A percentile compares a stretch with the other conserved stretches of the same genome.
phyloP scores from a whole-genome alignment of 2,113 vertebrate genomes.

The Pomatostomus ruficeps region DNA sequence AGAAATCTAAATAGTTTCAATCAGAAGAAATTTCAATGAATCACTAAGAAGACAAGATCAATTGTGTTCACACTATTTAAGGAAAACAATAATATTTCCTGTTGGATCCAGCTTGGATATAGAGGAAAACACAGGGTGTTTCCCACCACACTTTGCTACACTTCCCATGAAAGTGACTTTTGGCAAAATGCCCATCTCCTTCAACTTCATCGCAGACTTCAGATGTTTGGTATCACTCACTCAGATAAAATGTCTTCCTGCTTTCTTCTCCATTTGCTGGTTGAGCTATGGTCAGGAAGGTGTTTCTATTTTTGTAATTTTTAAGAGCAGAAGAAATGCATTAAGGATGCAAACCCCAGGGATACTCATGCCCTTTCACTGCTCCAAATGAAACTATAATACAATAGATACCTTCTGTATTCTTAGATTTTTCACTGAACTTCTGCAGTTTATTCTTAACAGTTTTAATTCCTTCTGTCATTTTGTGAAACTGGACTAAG shows the following conservation, averaged over 20 bases:
- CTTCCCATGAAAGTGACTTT: background rate
- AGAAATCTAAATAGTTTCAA: background rate
- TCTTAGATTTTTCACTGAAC: background rate
- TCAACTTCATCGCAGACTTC: background rate
- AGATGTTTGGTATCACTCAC: background rate
- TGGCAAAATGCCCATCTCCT: background rate
- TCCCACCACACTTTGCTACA: background rate
- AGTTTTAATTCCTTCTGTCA: background rate
- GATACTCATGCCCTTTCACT: background rate
- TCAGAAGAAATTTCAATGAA: background rate
- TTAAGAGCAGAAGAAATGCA: background rate
- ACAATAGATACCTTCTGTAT: background rate
- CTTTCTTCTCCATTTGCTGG: background rate
- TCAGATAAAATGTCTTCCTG: background rate
- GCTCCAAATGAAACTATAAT: background rate
- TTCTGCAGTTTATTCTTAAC: background rate
- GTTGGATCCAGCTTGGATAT: background rate
- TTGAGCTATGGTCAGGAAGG: background rate
- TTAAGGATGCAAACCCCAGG: background rate
- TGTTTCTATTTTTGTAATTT: background rate
- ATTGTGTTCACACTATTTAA: background rate
- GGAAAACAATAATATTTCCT: conserved; percentile 15
- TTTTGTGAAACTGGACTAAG: background rate
- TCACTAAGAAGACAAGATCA: background rate
- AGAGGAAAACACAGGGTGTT: background rate